These are phyloP conservation scores for Eremobia ochroleuca DNA, from an alignment of 2,888 invertebrate genomes.

Conservation along the genomic window DNA sequence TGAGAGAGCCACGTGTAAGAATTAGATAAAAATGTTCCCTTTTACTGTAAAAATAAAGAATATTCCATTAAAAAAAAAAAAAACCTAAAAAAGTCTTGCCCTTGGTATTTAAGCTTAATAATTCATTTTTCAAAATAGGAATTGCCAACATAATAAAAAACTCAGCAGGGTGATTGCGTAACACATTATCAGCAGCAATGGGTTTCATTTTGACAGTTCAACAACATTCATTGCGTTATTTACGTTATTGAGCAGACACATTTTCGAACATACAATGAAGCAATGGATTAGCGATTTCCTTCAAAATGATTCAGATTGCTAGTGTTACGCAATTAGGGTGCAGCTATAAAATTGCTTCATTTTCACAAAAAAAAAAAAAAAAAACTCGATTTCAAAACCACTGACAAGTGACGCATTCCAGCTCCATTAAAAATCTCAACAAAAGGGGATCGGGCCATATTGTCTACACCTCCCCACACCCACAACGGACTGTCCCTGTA, in stretches of 20 bases:
- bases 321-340: too few species aligned
- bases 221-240: too few species aligned
- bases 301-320: too few species aligned
- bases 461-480: conserved; percentile 5
- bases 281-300: too few species aligned
- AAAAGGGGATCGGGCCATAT: conserved; percentile 6
- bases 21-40: conserved; percentile 41
- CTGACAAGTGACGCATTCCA: neutral
- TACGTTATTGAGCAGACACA: too few species aligned
- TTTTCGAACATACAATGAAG: too few species aligned
- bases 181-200: too few species aligned
- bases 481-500: conserved; percentile 40
- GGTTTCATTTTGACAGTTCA: too few species aligned
- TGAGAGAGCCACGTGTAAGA: conserved; percentile 50
- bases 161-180: too few species aligned
- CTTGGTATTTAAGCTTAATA: neutral
- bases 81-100: too few species aligned
- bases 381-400: conserved; percentile 6
- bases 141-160: neutral
- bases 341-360: neutral
- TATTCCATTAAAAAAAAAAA: too few species aligned
- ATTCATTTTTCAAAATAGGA: neutral
- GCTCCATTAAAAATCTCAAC: conserved; percentile 8
- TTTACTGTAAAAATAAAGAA: neutral
- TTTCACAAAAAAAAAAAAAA: neutral